These are phyloP conservation scores for Sturnira hondurensis DNA, from an alignment of 2,113 vertebrate genomes.

Conservation along the genomic window DNA sequence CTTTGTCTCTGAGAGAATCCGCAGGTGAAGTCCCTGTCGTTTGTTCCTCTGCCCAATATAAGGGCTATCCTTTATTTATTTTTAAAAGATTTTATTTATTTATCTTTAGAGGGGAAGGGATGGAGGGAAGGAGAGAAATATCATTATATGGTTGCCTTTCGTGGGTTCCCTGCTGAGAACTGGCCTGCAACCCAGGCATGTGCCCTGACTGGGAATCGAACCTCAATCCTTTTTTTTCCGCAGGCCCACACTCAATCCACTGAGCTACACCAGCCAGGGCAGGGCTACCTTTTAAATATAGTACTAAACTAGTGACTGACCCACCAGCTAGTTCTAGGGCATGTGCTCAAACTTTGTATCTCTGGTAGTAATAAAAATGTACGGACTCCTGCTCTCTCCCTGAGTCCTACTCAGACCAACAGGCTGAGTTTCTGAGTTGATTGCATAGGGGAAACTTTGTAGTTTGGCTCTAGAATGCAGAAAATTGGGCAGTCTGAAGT, in stretches of 20 bases:
- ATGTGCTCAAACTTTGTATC: neutral
- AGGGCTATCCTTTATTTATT: neutral
- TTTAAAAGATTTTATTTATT: too few relatives aligned
- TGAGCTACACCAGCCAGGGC: too few relatives aligned
- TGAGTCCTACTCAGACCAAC: neutral
- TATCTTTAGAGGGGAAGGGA: too few relatives aligned
- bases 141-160: too few relatives aligned
- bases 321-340: too few relatives aligned
- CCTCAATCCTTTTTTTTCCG: too few relatives aligned
- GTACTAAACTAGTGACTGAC: neutral
- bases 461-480: slow-evolving; percentile 2
- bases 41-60: neutral
- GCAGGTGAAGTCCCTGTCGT: neutral
- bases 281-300: neutral
- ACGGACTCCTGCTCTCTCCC: neutral
- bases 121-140: too few relatives aligned
- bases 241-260: too few relatives aligned
- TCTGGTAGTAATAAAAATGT: neutral
- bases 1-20: neutral
- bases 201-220: too few relatives aligned
- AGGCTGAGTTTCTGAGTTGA: neutral
- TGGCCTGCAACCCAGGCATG: too few relatives aligned
- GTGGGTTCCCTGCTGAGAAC: too few relatives aligned
- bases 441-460: neutral
- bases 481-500: neutral